A percentile compares a stretch with the other conserved stretches of the same genome.
Conservation (phyloP, 2,888 invertebrate genomes). For the Auanema sp. region DNA sequence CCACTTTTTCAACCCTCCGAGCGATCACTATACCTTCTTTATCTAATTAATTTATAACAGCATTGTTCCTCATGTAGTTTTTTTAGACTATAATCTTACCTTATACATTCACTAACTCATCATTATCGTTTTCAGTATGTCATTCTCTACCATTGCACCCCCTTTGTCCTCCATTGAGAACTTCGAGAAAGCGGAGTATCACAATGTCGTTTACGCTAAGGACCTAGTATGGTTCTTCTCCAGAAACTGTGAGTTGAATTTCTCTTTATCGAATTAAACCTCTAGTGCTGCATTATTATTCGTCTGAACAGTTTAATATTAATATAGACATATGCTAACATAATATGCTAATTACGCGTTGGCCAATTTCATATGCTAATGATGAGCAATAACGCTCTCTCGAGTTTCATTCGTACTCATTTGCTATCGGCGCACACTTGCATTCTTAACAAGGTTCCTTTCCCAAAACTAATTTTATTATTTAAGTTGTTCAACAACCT, state of each 20-base stretch:
- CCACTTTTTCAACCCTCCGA: no score
- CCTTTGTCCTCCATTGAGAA: conserved; percentile 6
- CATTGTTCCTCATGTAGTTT: no score
- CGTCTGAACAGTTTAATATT: no score
- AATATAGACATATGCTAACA: no score
- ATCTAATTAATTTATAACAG: no score
- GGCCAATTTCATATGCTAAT: no score
- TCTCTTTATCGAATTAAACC: no score
- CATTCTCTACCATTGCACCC: conserved; percentile 9
- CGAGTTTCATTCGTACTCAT: background rate
- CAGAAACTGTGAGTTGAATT: conserved; percentile 18
- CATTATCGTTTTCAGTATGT: conserved; percentile 8
- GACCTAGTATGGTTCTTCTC: conserved; percentile 25
- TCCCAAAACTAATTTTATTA: background rate
- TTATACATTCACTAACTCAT: no score
- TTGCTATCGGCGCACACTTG: background rate
- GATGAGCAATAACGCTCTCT: background rate
- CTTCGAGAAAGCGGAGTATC: conserved; percentile 17
- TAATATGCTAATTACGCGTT: no score
- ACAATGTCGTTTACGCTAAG: conserved; percentile 12
- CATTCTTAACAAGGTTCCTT: background rate
- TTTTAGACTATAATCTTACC: no score
- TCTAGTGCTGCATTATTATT: no score
- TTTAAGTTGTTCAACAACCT: conserved; percentile 31
- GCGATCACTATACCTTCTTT: no score